Evolutionary conservation across 2,888 invertebrate species (phyloP), one percentile per base, ranked within the genome.

Genomic region (Diplolepis rosae): DNA sequence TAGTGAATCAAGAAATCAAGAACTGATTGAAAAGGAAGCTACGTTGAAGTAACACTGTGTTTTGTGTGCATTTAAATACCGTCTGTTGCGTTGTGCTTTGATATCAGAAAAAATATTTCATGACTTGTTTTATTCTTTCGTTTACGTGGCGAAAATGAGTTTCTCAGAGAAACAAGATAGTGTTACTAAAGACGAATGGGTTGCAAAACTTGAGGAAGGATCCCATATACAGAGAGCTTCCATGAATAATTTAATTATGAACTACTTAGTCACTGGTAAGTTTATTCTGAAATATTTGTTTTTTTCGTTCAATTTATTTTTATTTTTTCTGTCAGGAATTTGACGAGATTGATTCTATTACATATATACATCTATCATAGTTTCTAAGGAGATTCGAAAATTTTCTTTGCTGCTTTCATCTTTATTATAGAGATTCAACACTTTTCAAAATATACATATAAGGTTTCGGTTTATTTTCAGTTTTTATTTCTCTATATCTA

Each of bases 181-280:
- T 68, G 86, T 90, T 74, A 88, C 92, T 79, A 92, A 93, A 84
- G 93, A 94, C 77, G 95, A 96, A 80, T 94, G 94, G 94, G 91
- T 94, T 81, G 92, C 92, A 75, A 92, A 93, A 85, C 89, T 95
- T 13, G 94, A 95, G 85, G 89, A 90, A 65, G 92, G 93, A 76
- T 91, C 94, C 79, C 95, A 96, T 82, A 94, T 97, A 80, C 96
- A 96, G 69, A 92, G 97, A 81, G 93, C 95, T 50, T 96, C 97
- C 83, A 98, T 99, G 96, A 98, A 99, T 89, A 95, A 96, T 89
- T 91, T 99, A 77, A 97, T 99, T 79, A 98, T 99, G 98, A 98
- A 99, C 90, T 99, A 99, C 90, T 92, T 99, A 84, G 97, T 98
- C 51, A 98, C 97, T 90, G 98, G 97, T 97, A 90, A 89, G 85